Evolutionary conservation across 2,113 vertebrate species (phyloP), one percentile per base, ranked within the genome.

Genomic region (Amphiprion percula): DNA sequence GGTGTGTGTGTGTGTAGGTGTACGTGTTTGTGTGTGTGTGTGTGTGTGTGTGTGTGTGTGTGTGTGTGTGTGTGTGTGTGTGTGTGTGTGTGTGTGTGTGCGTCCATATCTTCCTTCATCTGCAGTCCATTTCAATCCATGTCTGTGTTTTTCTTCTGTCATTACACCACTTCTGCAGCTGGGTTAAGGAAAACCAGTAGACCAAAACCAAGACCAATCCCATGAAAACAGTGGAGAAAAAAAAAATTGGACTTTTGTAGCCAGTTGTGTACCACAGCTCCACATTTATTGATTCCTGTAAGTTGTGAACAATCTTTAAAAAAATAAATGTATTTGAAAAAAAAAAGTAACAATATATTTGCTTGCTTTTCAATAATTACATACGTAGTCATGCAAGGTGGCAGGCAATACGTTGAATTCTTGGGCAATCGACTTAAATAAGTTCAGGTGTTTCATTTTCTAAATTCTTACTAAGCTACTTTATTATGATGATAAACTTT

Each of bases 401-500:
- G 54, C 66, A 71, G 75, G 79, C 39, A 26, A 46, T 11, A 67
- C 61, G 63, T 1, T 49, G 49, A 39, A 47, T 23, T 79, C 41
- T 67, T 33, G 23, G 67, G 64, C 41, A 53, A 37, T 46, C 19
- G 23, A 24, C 21, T 60, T 47, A 46, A 73, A 41, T 24, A 69
- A 73, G 68, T 85, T 81, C 53, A 83, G 56, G 39, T 71, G 30
- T 79, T 81, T 74, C 11, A 53, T 63, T 77, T 80, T 77, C 64
- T 49, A 62, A 74, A 78, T 80, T 66, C 65, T 33, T n/a, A 17
- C 15, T 17, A 1, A 68, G 58, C 60, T 21, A 14, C 1, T n/a
- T 69, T 63, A 73, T 61, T 55, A 85, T 16, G 44, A 80, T 84
- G 71, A 68, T 21, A 77, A 88, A 82, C 74, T 71, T 74, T 77